Base-by-base conservation (phyloP, 2,797 vertebrate genomes). In the Sebastes nivosus region DNA sequence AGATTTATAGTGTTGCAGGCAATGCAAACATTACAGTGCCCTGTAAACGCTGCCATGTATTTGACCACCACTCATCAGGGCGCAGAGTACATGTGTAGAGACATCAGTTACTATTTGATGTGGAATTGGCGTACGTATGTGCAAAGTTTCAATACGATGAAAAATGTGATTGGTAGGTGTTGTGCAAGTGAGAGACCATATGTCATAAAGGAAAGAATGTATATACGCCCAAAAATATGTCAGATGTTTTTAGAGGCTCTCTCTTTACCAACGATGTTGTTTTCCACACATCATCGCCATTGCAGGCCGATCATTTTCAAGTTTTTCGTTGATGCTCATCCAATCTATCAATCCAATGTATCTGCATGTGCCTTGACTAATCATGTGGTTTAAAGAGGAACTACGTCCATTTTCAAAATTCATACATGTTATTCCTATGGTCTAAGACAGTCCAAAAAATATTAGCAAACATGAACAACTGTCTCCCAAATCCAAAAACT, bases 1-100 rank as follows among this genome's bases (percentile, higher is more conserved):
- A 79, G 87, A 90, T 88, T 90, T 77, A 90, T 80, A 22, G 57
- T 63, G 66, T 66, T 84, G 74, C 72, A 80, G 78, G 76, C 74
- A 88, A 85, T 75, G 85, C 72, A 93, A 93, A 92, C 77, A 93
- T 93, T 65, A 80, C 92, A 93, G 67, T 57, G 34, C 27, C 77
- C 24, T 89, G 91, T 72, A 85, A 92, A 90, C 67, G 77, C 72
- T 63, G 59, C 18, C 25, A 73, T 52, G 77, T 83, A 72, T 91
- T 84, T 91, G 76, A 78, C 79, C 65, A 82, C 52, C 70, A 30
- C 46, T 87, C 86, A 90, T 84, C 85, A 72, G 67, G 11, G 67
- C 18, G 42, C 66, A 83, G 50, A 68, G 72, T 64, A 77, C 83
- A 83, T 67, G 73, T 77, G 67, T 82, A 36, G 72, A 85, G 78